A percentile compares a stretch with the other conserved stretches of the same genome.
These are phyloP conservation scores for Trissoscelio sp. DNA, from an alignment of 2,888 invertebrate species.

Conservation along the genomic window DNA sequence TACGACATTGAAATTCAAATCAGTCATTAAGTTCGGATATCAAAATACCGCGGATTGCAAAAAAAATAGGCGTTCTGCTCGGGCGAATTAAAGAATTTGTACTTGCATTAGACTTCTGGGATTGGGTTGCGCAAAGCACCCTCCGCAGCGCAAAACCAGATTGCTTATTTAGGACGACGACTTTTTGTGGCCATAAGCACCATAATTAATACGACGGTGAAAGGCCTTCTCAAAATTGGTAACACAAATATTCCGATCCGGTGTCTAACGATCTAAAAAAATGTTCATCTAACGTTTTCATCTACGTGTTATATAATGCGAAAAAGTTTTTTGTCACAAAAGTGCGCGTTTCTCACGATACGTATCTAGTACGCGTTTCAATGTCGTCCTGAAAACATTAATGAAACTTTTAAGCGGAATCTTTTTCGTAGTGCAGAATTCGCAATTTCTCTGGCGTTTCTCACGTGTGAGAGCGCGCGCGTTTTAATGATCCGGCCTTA, in stretches of 20 bases:
- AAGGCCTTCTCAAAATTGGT: constrained; percentile 47
- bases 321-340: constrained; percentile 17
- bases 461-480: constrained; percentile 40
- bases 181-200: constrained; percentile 42
- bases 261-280: constrained; percentile 28
- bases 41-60: background rate
- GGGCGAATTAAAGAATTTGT: constrained; percentile 10
- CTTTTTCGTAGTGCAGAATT: constrained; percentile 31
- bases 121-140: constrained; percentile 43
- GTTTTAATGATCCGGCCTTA: constrained; percentile 55
- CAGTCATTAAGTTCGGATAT: constrained; percentile 26
- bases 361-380: constrained; percentile 42
- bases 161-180: constrained; percentile 51
- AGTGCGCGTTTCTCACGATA: constrained; percentile 44
- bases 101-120: background rate
- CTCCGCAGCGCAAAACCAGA: constrained; percentile 43
- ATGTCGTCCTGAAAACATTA: constrained; percentile 51
- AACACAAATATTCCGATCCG: constrained; percentile 8
- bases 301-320: constrained; percentile 12
- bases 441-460: constrained; percentile 47
- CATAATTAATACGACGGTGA: constrained; percentile 57
- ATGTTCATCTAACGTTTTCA: background rate
- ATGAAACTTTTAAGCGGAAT: constrained; percentile 35
- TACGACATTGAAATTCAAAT: constrained; percentile 62
- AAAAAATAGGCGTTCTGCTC: constrained; percentile 23